Evolutionary conservation across 2,113 vertebrate species (phyloP).

Genomic region (Rhea pennata): DNA sequence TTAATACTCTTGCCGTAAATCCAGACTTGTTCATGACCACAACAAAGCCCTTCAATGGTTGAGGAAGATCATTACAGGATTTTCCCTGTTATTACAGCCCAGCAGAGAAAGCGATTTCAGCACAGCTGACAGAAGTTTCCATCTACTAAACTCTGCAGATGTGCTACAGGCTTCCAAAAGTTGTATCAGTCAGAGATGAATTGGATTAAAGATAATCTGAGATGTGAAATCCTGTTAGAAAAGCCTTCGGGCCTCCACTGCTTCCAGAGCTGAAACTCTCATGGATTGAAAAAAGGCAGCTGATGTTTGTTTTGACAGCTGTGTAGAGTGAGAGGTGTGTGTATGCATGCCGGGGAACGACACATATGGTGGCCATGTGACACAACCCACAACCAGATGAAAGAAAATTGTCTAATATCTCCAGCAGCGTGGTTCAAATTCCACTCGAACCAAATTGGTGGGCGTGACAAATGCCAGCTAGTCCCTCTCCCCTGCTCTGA

Average conservation of each 20-base stretch:
- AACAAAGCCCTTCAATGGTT: slow-evolving; percentile 31
- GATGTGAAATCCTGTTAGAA: slow-evolving; percentile 54
- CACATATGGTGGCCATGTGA: slow-evolving; percentile 73
- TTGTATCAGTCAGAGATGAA: slow-evolving; percentile 44
- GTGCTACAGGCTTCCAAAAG: slow-evolving; percentile 33
- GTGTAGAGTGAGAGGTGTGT: slow-evolving; percentile 52
- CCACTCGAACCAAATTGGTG: slow-evolving; percentile 61
- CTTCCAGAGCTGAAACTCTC: slow-evolving; percentile 45
- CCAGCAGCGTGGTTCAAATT: slow-evolving; percentile 67
- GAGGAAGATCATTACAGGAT: slow-evolving; percentile 66
- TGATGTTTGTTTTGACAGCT: slow-evolving; percentile 77
- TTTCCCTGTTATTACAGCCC: slow-evolving; percentile 54
- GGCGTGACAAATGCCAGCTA: slow-evolving; percentile 69
- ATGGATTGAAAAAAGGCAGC: slow-evolving; percentile 58
- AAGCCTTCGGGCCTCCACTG: neutral
- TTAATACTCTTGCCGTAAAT: neutral
- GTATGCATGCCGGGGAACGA: slow-evolving; percentile 18
- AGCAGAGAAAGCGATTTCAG: slow-evolving; percentile 19
- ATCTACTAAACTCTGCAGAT: slow-evolving; percentile 17
- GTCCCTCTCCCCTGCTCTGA: neutral
- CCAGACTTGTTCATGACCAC: slow-evolving; percentile 34
- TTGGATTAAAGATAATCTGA: slow-evolving; percentile 63
- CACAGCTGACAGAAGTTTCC: slow-evolving; percentile 40
- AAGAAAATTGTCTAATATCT: slow-evolving; percentile 73
- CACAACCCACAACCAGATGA: slow-evolving; percentile 66